Evolutionary conservation across 30 jellyfish, hydroid and myxozoan species (phyloP).

Genomic region (Aurelia coerulea): DNA sequence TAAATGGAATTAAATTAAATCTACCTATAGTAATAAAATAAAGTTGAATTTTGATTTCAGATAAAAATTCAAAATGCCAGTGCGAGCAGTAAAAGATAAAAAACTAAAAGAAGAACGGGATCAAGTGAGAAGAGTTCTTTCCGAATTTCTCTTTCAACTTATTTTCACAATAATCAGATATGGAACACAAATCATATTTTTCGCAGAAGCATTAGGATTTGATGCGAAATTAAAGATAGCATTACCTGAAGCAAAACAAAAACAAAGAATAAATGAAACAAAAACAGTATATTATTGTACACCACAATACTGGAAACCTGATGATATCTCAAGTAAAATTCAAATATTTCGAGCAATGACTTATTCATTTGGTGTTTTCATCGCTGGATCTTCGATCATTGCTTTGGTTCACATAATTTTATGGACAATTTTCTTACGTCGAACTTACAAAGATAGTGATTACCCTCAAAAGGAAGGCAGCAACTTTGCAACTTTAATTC

Average conservation of each 20-base stretch:
- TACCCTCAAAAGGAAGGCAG: constrained; percentile 25
- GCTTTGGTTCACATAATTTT: constrained; percentile 7
- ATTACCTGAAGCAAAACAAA: neutral
- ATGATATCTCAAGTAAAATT: constrained; percentile 4
- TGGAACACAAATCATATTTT: constrained; percentile 38
- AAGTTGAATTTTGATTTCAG: no score
- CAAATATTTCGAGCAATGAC: constrained; percentile 7
- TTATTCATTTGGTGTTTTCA: constrained; percentile 23
- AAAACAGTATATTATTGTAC: constrained; percentile 24
- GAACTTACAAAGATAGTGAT: neutral
- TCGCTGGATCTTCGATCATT: constrained; percentile 14
- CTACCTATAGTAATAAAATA: no score
- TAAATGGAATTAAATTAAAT: no score
- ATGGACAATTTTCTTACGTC: constrained; percentile 24
- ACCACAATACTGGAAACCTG: constrained; percentile 42
- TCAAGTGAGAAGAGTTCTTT: constrained; percentile 10
- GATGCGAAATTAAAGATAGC: neutral
- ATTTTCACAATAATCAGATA: constrained; percentile 30
- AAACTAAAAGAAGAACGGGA: constrained; percentile 24
- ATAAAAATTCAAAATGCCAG: neutral
- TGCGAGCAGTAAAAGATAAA: constrained; percentile 59
- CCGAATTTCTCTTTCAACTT: constrained; percentile 35
- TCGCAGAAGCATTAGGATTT: constrained; percentile 31
- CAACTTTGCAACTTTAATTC: constrained; percentile 10
- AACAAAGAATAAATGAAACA: constrained; percentile 23